phyloP scores from a whole-genome alignment of 2,113 vertebrate genomes.

The Pavo muticus region DNA sequence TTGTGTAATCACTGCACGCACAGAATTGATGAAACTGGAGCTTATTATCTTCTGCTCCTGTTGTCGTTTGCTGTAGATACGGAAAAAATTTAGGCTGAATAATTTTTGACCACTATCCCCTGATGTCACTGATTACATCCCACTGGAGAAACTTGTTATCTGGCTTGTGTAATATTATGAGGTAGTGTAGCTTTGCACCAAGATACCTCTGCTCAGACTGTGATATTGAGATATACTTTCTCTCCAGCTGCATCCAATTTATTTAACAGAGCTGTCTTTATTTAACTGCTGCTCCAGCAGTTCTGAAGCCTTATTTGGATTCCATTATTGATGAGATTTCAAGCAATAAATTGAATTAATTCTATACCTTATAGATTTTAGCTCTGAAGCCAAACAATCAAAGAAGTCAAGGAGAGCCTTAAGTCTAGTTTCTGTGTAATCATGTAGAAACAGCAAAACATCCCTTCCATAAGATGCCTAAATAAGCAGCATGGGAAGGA shows the following conservation, averaged over 20 bases:
- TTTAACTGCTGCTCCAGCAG: not conserved
- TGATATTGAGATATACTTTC: not conserved
- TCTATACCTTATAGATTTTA: not conserved
- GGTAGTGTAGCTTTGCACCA: not conserved
- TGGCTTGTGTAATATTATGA: not conserved
- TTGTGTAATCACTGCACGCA: not conserved
- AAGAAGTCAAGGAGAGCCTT: not conserved
- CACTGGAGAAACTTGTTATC: not conserved
- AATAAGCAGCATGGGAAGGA: not conserved
- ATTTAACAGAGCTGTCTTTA: not conserved
- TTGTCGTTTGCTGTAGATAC: not conserved
- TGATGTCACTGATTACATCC: not conserved
- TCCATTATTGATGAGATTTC: not conserved
- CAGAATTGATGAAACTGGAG: not conserved
- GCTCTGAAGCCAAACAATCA: not conserved
- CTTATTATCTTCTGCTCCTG: not conserved
- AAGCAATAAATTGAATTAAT: not conserved
- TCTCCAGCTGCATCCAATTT: not conserved
- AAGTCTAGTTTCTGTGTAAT: not conserved
- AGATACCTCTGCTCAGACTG: not conserved
- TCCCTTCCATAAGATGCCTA: not conserved
- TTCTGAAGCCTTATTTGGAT: not conserved
- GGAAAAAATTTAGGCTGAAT: not conserved
- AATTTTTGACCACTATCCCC: not conserved
- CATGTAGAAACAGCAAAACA: not conserved